Conservation (phyloP, 2,113 vertebrate genomes). For the Procavia capensis region DNA sequence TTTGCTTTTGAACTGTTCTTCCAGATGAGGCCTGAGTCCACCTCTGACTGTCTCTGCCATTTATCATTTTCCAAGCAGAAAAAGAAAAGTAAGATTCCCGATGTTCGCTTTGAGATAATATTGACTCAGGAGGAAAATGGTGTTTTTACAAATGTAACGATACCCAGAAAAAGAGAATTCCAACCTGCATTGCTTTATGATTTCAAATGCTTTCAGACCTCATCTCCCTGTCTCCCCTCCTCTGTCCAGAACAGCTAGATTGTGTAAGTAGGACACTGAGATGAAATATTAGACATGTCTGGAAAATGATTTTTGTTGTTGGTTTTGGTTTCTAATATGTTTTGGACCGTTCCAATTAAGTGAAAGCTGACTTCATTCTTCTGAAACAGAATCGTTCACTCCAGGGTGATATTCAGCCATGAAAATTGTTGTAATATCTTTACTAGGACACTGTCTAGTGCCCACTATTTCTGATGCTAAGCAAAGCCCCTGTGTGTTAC, state of each 20-base stretch:
- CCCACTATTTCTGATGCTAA: not conserved
- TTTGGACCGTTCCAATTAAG: not conserved
- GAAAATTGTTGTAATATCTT: not conserved
- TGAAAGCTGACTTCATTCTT: not conserved
- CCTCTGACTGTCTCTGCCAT: not conserved
- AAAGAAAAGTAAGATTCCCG: conserved; percentile 9
- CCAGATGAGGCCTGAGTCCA: not conserved
- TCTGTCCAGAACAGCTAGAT: not conserved
- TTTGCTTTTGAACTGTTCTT: not conserved
- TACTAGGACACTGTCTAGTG: not conserved
- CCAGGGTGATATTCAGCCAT: not conserved
- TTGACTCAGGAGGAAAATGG: conserved; percentile 30
- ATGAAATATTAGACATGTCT: not conserved
- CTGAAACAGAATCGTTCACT: not conserved
- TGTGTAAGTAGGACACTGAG: not conserved
- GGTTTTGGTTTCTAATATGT: conserved; percentile 4
- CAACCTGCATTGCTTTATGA: conserved; percentile 26
- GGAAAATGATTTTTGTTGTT: not conserved
- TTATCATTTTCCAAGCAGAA: not conserved
- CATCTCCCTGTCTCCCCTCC: not conserved
- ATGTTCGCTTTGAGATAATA: conserved; percentile 66
- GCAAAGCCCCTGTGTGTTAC: not conserved
- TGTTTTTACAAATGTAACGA: conserved; percentile 43
- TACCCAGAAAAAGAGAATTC: not conserved
- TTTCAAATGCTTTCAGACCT: conserved; percentile 24